Evolutionary conservation across 2,797 vertebrate genomes (phyloP).

Genomic region (Eulemur coronatus): DNA sequence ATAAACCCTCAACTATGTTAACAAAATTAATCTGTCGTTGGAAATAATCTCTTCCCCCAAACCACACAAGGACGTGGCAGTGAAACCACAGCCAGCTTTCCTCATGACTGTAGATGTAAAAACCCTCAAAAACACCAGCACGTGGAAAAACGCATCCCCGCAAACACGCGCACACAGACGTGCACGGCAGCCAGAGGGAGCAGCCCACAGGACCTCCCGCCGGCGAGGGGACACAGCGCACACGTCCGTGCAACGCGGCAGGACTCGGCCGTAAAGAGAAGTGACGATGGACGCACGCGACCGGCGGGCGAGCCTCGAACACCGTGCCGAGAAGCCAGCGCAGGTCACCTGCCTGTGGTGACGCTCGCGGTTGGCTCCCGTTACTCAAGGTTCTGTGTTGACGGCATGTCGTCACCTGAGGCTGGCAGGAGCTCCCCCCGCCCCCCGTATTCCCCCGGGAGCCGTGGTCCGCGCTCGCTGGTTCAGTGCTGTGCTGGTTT

Average conservation of each 20-base stretch:
- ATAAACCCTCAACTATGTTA: background rate
- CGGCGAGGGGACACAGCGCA: too few species aligned
- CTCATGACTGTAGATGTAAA: background rate
- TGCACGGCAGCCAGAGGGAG: background rate
- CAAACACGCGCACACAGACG: fast-evolving
- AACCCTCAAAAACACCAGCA: background rate
- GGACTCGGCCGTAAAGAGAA: background rate
- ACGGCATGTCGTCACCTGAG: background rate
- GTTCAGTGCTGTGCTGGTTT: background rate
- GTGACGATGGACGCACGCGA: background rate
- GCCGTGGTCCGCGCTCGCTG: background rate
- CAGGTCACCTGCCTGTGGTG: too few species aligned
- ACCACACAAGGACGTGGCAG: background rate
- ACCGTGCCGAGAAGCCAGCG: too few species aligned
- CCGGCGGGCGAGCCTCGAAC: too few species aligned
- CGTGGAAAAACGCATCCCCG: background rate
- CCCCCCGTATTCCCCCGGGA: background rate
- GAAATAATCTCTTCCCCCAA: background rate
- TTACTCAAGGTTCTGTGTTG: background rate
- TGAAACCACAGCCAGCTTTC: background rate
- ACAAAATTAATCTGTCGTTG: background rate
- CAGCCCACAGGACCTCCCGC: too few species aligned
- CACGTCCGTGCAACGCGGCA: too few species aligned
- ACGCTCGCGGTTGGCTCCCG: background rate
- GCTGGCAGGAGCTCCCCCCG: background rate